Evolutionary conservation across 2,113 vertebrate genomes (phyloP).

Genomic region (Drymodes brunneopygia): DNA sequence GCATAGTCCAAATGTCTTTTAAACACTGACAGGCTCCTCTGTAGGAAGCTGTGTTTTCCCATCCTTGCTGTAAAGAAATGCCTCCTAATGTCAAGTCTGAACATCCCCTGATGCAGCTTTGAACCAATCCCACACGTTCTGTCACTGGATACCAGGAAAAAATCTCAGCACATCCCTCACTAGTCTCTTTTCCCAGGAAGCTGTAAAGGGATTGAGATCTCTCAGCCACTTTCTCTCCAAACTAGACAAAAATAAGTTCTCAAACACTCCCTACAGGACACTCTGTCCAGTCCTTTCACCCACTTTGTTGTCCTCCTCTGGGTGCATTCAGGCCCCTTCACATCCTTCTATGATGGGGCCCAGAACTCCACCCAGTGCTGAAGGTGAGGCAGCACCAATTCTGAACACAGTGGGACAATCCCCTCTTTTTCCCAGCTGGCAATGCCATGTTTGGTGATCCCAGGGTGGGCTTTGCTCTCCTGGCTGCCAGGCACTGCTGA

Average conservation of each 20-base stretch:
- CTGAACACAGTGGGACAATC: fast-evolving
- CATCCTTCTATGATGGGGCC: neutral
- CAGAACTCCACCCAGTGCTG: neutral
- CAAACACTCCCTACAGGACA: fast-evolving
- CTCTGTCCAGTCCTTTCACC: neutral
- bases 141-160: neutral
- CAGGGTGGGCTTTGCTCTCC: neutral
- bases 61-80: neutral
- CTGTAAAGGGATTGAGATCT: neutral
- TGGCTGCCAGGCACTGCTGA: neutral
- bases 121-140: fast-evolving
- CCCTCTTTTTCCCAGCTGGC: neutral
- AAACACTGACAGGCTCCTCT: neutral
- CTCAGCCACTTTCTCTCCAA: neutral
- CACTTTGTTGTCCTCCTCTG: neutral
- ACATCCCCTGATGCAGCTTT: neutral
- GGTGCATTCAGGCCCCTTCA: neutral
- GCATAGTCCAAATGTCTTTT: neutral
- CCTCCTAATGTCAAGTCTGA: neutral
- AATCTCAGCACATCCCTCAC: neutral
- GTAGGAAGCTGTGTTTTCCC: neutral
- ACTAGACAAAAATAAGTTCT: neutral
- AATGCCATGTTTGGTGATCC: neutral
- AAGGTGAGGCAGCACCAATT: neutral
- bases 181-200: neutral